A percentile compares a stretch with the other conserved stretches of the same genome.
Evolutionary conservation across 2,888 invertebrate species (phyloP).

Genomic region (Coenonympha glycerion): DNA sequence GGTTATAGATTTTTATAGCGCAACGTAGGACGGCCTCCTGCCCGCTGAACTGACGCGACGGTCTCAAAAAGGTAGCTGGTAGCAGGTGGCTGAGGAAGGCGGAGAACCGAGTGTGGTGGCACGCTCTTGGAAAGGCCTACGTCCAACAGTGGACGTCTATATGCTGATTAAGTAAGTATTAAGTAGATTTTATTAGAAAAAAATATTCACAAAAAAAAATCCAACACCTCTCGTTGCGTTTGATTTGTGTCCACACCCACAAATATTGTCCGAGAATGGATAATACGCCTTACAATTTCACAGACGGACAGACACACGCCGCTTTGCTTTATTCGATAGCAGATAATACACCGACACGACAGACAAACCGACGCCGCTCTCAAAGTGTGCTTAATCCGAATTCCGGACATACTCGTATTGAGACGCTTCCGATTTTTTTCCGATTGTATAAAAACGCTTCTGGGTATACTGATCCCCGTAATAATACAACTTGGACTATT

Average conservation of each 20-base stretch:
- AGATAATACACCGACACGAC: constrained; percentile 10
- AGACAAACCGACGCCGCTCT: constrained; percentile 23
- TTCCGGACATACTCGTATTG: too few species aligned
- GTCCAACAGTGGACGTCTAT: too few species aligned
- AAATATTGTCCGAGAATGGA: constrained; percentile 31
- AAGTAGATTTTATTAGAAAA: too few species aligned
- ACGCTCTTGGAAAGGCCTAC: too few species aligned
- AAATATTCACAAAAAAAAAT: too few species aligned
- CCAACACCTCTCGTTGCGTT: constrained; percentile 24
- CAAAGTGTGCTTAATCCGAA: constrained; percentile 33
- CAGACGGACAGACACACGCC: constrained; percentile 1
- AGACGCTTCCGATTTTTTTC: constrained; percentile 22
- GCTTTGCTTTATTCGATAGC: constrained; percentile 6
- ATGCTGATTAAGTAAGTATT: too few species aligned
- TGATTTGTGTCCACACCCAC: constrained; percentile 43
- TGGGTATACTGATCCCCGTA: constrained; percentile 10
- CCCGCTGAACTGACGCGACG: too few species aligned
- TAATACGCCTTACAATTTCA: background rate
- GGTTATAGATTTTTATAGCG: too few species aligned
- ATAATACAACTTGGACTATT: background rate
- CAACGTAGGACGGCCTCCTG: too few species aligned
- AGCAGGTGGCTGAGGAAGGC: too few species aligned
- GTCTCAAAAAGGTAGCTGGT: too few species aligned
- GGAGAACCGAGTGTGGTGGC: too few species aligned
- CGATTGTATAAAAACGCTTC: constrained; percentile 22